Evolutionary conservation across 2,797 vertebrate species (phyloP), one percentile per base, ranked within the genome.

Genomic region (Clarias fuscus): DNA sequence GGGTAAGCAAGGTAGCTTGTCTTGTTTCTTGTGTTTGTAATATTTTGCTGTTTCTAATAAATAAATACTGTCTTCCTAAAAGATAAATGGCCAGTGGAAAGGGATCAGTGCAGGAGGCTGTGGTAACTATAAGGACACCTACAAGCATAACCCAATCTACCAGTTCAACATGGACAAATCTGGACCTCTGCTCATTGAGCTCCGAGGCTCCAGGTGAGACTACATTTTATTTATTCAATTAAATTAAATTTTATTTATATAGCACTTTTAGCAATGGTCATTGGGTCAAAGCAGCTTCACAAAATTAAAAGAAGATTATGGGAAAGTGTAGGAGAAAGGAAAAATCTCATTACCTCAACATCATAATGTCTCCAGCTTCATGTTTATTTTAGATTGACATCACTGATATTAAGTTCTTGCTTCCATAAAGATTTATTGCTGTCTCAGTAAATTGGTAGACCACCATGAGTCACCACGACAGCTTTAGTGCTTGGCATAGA

Each of bases 71-170:
- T 67, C 24, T 76, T 56, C 20, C 15, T 68, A 56, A 82, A 67
- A 99, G 98, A 92, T 99, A 72, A 99, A 99, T 71, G 98, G 98
- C 18, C 97, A 98, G 90, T 99, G 98, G 98, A 99, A 98, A 90
- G 97, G 97, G 14, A 90, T 89, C 77, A 97, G 93, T 85, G 97
- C 98, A 10, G 98, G 98, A 70, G 98, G 98, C 5, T 99, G 98
- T 94, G 97, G 97, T 58, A 99, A 99, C 92, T 98, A 99, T 88
- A 98, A 96, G 92, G 98, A 99, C 53, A 96, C 96, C 0, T 96
- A 97, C 94, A 98, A 95, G 93, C 96, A 97, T 90, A 99, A 99
- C 88, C 98, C 98, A 10, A 95, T 98, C 90, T 99, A 98, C 87
- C 98, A 99, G 91, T 93, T 99, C 81, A 97, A 97, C 88, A 24